Evolutionary conservation across 1,140 invertebrate species (phyloP).

Genomic region (Leptonema lineaticorne): DNA sequence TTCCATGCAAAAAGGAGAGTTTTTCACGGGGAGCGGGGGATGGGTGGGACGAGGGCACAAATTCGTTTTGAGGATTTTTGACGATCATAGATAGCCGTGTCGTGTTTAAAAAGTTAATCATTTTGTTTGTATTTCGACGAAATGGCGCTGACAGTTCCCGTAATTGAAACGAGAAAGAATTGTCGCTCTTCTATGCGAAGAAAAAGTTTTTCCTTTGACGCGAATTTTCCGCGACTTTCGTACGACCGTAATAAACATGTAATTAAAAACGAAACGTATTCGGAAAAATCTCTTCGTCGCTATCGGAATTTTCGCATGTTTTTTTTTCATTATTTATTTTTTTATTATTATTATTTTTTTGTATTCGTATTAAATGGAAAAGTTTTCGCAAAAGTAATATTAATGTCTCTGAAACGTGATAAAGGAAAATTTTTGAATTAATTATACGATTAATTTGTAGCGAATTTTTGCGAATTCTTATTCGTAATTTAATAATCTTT

Average conservation of each 20-base stretch:
- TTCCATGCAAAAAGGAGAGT: slow-evolving; percentile 2
- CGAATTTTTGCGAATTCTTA: too few species aligned
- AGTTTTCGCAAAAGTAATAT: too few species aligned
- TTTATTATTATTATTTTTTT: too few species aligned
- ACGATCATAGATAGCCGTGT: background rate
- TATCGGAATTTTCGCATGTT: background rate
- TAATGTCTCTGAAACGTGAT: too few species aligned
- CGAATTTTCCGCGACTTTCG: background rate
- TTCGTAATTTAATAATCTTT: too few species aligned
- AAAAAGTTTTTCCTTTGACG: background rate
- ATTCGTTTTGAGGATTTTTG: background rate
- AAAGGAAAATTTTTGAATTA: too few species aligned
- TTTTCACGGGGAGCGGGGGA: background rate
- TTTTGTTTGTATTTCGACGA: background rate
- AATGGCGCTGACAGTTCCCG: slow-evolving; percentile 6
- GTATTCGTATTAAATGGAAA: too few species aligned
- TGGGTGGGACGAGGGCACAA: background rate
- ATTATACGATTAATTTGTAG: too few species aligned
- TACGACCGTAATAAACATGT: background rate
- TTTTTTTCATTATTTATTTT: too few species aligned
- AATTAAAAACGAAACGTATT: background rate
- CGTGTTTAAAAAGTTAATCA: background rate
- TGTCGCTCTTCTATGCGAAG: background rate
- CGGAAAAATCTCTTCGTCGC: background rate
- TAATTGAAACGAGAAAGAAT: background rate